These are phyloP conservation scores for Rhadinocentrus ornatus DNA, from an alignment of 2,797 vertebrate species.

Conservation along the genomic window DNA sequence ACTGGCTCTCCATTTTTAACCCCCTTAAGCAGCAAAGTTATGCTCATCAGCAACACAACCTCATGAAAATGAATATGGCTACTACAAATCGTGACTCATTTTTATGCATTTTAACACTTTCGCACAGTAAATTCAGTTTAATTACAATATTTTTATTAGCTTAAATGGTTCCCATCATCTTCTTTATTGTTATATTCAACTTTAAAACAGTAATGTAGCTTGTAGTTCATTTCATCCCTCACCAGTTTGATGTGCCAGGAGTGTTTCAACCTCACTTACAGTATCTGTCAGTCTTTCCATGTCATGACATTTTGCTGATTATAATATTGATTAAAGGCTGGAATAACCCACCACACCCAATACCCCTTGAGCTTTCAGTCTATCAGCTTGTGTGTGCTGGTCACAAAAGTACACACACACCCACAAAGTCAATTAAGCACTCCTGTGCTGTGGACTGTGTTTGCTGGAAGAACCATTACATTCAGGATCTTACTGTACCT, in stretches of 20 bases:
- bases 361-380: slow-evolving; percentile 30
- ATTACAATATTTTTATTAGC: background rate
- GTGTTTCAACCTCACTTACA: background rate
- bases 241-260: background rate
- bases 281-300: background rate
- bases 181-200: no score
- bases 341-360: slow-evolving; percentile 20
- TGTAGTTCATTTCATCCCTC: background rate
- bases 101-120: no score
- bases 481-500: background rate
- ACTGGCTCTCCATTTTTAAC: background rate
- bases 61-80: background rate
- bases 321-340: slow-evolving; percentile 23
- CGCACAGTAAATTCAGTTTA: background rate
- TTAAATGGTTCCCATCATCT: background rate
- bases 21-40: background rate
- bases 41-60: background rate
- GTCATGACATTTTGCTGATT: background rate
- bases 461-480: slow-evolving; percentile 38
- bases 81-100: no score
- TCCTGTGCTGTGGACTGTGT: slow-evolving; percentile 20
- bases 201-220: background rate
- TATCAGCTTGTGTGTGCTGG: slow-evolving; percentile 17
- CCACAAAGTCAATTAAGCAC: slow-evolving; percentile 67
- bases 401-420: slow-evolving; percentile 33